Conservation (phyloP, 2,888 invertebrate species). For the Lasioglossum vierecki region DNA sequence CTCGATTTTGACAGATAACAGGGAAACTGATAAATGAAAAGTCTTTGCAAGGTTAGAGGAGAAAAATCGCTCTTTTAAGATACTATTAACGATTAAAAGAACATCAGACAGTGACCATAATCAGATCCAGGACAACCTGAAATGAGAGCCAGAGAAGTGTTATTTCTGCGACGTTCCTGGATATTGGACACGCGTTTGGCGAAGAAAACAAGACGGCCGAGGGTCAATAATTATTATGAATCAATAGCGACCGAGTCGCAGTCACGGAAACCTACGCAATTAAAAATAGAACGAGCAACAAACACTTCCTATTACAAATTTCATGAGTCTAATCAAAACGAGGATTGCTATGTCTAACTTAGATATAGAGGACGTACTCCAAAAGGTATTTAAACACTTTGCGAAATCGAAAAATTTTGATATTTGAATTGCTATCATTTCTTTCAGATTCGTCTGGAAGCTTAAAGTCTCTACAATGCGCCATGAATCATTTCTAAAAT, state of each 20-base stretch:
- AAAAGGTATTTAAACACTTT: not conserved
- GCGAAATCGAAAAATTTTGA: too few relatives aligned
- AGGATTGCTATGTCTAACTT: not conserved
- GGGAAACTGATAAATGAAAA: not conserved
- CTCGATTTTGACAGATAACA: not conserved
- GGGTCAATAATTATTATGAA: not conserved
- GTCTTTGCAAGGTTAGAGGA: not conserved
- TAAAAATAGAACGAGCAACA: not conserved
- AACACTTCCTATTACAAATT: not conserved
- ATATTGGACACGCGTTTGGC: conserved; percentile 1
- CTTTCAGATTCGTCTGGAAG: too few relatives aligned
- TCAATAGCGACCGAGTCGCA: not conserved
- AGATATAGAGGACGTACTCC: not conserved
- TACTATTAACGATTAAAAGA: too few relatives aligned
- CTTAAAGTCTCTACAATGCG: too few relatives aligned
- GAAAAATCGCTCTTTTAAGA: too few relatives aligned
- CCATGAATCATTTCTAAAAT: too few relatives aligned
- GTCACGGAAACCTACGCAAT: not conserved
- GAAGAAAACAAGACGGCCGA: not conserved
- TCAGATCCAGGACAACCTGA: not conserved
- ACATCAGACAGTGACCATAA: not conserved
- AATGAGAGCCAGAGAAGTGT: not conserved
- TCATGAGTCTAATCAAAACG: not conserved
- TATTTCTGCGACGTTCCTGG: not conserved
- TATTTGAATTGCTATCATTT: too few relatives aligned